Percentiles rank a stretch among this genome's conserved stretches.
Conservation (phyloP, 2,797 vertebrate species). For the Amniataba percoides region DNA sequence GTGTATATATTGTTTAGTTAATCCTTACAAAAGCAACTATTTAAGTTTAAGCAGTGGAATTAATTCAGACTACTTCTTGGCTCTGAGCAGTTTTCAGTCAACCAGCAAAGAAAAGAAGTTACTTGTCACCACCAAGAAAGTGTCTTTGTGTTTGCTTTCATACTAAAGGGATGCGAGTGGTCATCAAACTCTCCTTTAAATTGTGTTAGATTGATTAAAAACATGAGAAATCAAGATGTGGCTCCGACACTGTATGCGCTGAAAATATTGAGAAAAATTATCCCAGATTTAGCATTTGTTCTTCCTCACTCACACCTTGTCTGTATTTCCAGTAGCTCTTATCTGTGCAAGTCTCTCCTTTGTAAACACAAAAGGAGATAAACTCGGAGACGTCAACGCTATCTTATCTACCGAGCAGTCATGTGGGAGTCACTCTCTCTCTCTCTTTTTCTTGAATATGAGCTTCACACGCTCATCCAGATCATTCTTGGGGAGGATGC, state of each 20-base stretch:
- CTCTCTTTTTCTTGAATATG: slow-evolving; percentile 28
- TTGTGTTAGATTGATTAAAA: slow-evolving; percentile 41
- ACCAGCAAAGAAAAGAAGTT: slow-evolving; percentile 9
- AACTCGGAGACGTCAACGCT: slow-evolving; percentile 37
- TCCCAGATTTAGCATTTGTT: slow-evolving; percentile 26
- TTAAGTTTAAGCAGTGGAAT: slow-evolving; percentile 1
- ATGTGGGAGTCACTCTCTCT: slow-evolving; percentile 51
- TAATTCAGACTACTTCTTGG: slow-evolving; percentile 16
- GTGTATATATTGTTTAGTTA: slow-evolving; percentile 32
- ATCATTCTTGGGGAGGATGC: slow-evolving; percentile 30
- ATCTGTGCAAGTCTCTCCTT: slow-evolving; percentile 39
- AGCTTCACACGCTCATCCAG: slow-evolving; percentile 11
- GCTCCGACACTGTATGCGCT: slow-evolving; percentile 43
- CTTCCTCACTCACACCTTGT: slow-evolving; percentile 40
- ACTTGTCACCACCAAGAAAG: slow-evolving; percentile 10
- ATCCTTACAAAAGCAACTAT: slow-evolving; percentile 14
- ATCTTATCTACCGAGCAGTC: slow-evolving; percentile 46
- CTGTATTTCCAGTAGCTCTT: slow-evolving; percentile 30
- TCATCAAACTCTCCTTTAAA: slow-evolving; percentile 33
- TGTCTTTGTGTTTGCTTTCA: no score
- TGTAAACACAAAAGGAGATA: slow-evolving; percentile 45
- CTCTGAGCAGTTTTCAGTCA: slow-evolving; percentile 41
- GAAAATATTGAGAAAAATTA: slow-evolving; percentile 50
- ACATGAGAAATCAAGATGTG: slow-evolving; percentile 33
- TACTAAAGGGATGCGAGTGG: slow-evolving; percentile 11